Conservation (phyloP, 2,113 vertebrate genomes). For the Gadus chalcogrammus region DNA sequence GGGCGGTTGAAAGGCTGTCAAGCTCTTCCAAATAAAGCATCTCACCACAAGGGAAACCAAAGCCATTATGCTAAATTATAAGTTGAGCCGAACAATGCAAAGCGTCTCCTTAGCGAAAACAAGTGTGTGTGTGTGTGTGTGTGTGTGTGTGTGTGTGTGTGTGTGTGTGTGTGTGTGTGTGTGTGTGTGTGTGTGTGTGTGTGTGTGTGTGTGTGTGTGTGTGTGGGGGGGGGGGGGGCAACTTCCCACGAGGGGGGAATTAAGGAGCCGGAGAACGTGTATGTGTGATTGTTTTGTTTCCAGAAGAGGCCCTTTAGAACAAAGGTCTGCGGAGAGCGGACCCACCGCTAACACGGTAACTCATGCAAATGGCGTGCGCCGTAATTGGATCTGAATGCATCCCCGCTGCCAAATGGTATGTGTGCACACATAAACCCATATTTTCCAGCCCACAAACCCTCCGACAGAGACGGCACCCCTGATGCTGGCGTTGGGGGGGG, state of each 20-base stretch:
- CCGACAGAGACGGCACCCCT: slow-evolving; percentile 59
- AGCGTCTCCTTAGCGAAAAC: slow-evolving; percentile 27
- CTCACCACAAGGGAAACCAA: too few species aligned
- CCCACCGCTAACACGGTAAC: slow-evolving; percentile 62
- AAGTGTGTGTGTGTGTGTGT: not conserved
- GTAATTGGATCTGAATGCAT: slow-evolving; percentile 74
- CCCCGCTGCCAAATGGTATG: slow-evolving; percentile 71
- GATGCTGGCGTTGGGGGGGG: slow-evolving; percentile 33
- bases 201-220: too few species aligned
- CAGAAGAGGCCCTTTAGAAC: slow-evolving; percentile 32
- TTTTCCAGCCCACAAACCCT: slow-evolving; percentile 69
- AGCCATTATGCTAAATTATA: slow-evolving; percentile 14
- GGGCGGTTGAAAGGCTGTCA: too few species aligned
- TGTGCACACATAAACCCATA: slow-evolving; percentile 69
- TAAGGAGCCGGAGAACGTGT: slow-evolving; percentile 33
- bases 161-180: too few species aligned
- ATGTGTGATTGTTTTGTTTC: slow-evolving; percentile 1
- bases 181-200: not conserved
- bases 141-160: too few species aligned
- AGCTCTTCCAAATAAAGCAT: too few species aligned
- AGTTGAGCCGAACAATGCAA: slow-evolving; percentile 8
- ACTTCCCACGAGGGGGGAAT: slow-evolving; percentile 21
- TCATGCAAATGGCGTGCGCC: slow-evolving; percentile 66
- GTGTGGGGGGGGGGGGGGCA: not conserved
- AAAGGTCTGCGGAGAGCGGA: slow-evolving; percentile 50